Percentiles rank a stretch among this genome's conserved stretches.
Evolutionary conservation across 2,888 invertebrate species (phyloP).

Genomic region (Chouioia cunea): DNA sequence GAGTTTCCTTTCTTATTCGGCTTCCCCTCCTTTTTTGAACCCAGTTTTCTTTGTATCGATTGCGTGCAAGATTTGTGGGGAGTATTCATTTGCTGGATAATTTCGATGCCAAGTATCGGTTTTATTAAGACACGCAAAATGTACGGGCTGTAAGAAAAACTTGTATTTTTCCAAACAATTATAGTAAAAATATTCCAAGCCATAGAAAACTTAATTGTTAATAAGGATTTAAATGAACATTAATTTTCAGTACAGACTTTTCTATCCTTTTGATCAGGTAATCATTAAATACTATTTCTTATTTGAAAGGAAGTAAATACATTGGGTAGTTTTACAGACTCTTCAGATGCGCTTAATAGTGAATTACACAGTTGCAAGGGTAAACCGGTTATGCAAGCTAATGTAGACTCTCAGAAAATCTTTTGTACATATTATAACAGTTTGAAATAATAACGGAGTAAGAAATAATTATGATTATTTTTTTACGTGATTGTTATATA

Average conservation of each 20-base stretch:
- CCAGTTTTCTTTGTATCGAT: constrained; percentile 16
- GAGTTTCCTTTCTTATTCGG: neutral
- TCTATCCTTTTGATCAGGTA: constrained; percentile 30
- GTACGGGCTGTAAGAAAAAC: too few relatives aligned
- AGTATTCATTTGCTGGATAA: constrained; percentile 30
- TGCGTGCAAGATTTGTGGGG: neutral
- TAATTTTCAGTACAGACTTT: constrained; percentile 11
- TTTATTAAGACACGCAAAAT: neutral
- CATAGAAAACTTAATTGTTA: too few relatives aligned
- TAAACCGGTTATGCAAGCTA: constrained; percentile 36
- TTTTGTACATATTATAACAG: constrained; percentile 15
- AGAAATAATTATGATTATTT: constrained; percentile 20
- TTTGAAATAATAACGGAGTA: constrained; percentile 4
- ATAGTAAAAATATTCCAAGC: too few relatives aligned
- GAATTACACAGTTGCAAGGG: constrained; percentile 12
- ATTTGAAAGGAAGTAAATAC: constrained; percentile 27
- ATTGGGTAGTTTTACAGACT: constrained; percentile 38
- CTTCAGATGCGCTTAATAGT: constrained; percentile 25
- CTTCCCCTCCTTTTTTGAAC: neutral
- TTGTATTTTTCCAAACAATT: too few relatives aligned
- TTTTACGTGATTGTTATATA: too few relatives aligned
- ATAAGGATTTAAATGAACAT: constrained; percentile 31
- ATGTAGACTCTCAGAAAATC: constrained; percentile 35
- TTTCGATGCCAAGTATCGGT: constrained; percentile 9
- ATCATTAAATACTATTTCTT: constrained; percentile 34